Evolutionary conservation across 2,797 vertebrate genomes (phyloP).

Genomic region (Hylomyscus alleni): DNA sequence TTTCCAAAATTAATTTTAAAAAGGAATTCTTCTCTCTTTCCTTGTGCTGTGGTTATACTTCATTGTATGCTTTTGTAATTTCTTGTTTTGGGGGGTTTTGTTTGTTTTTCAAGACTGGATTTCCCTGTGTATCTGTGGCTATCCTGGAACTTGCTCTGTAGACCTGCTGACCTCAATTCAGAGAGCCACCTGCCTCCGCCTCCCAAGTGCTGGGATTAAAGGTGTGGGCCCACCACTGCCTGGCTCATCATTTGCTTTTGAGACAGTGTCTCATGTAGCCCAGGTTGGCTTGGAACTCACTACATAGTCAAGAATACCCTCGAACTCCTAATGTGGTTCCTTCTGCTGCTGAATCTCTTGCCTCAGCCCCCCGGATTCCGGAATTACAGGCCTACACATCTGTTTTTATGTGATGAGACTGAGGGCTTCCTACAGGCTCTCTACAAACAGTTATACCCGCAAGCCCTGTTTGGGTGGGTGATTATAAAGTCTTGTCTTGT

Average conservation of each 20-base stretch:
- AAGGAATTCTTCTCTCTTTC: slow-evolving; percentile 23
- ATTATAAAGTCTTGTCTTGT: background rate
- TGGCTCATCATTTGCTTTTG: background rate
- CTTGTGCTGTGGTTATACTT: slow-evolving; percentile 20
- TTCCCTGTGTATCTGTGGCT: background rate
- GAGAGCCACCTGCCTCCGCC: background rate
- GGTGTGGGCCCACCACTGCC: background rate
- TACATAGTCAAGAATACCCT: background rate
- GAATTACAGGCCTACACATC: background rate
- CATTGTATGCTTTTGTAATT: background rate
- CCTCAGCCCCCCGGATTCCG: background rate
- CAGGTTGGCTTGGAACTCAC: background rate
- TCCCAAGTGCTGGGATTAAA: background rate
- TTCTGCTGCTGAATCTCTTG: background rate
- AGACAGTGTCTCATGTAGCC: background rate
- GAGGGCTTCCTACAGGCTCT: background rate
- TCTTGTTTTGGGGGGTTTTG: background rate
- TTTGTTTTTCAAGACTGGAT: background rate
- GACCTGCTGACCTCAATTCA: background rate
- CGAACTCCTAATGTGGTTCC: background rate
- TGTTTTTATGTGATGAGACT: background rate
- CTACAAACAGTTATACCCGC: background rate
- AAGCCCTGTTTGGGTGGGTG: background rate
- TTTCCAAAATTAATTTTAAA: slow-evolving; percentile 11
- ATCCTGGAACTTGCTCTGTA: background rate